These are phyloP conservation scores for Drosophila rubida DNA, from an alignment of 2,888 invertebrate species.

Conservation along the genomic window DNA sequence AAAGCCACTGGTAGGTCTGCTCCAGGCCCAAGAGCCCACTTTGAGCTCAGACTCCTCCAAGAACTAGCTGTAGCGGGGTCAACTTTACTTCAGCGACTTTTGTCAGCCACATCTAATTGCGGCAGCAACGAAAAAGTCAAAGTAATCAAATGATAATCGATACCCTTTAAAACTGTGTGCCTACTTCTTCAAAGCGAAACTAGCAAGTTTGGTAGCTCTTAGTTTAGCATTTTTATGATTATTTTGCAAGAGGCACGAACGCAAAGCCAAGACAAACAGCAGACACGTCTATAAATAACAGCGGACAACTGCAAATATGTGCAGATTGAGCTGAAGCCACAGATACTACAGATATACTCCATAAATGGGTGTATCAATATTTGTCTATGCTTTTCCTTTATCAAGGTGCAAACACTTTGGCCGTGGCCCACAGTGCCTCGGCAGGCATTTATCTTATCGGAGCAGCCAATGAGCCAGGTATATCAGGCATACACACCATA, in stretches of 20 bases:
- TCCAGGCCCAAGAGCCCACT: not conserved
- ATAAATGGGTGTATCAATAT: conserved; percentile 66
- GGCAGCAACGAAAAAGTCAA: conserved; percentile 1
- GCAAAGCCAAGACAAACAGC: not conserved
- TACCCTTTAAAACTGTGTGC: no score
- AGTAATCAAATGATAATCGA: no score
- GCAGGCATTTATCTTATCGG: conserved; percentile 54
- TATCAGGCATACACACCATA: not conserved
- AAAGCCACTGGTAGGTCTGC: conserved; percentile 18
- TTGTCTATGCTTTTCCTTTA: conserved; percentile 65
- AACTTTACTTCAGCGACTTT: not conserved
- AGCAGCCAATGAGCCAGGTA: not conserved
- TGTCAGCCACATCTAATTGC: conserved; percentile 18
- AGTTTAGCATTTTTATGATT: no score
- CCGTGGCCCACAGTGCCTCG: conserved; percentile 10
- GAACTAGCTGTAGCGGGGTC: not conserved
- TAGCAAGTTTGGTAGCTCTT: no score
- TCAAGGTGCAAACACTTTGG: conserved; percentile 58
- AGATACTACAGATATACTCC: conserved; percentile 6
- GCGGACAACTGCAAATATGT: conserved; percentile 21
- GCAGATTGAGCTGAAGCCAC: conserved; percentile 24
- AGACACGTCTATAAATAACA: conserved; percentile 30
- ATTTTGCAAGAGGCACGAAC: conserved; percentile 1
- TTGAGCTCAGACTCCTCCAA: conserved; percentile 1
- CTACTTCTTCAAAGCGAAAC: no score